phyloP scores from a whole-genome alignment of 2,113 vertebrate genomes.

The Ammodytes dubius region DNA sequence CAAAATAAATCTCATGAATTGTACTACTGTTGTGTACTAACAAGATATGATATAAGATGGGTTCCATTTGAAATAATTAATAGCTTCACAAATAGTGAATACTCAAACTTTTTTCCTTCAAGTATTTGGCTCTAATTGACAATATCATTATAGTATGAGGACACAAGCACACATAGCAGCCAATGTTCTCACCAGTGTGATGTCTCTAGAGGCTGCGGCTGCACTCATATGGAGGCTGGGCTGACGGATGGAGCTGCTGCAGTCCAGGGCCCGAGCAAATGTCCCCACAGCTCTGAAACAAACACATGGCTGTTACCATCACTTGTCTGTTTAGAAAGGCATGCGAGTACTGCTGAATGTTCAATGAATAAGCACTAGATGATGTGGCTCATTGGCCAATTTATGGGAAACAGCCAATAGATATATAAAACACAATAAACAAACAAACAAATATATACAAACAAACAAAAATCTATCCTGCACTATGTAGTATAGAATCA shows the following conservation, averaged over 20 bases:
- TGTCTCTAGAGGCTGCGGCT: conserved; percentile 93
- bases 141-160: background rate
- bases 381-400: conserved; percentile 8
- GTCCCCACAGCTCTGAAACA: conserved; percentile 92
- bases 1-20: background rate
- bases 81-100: background rate
- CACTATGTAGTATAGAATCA: background rate
- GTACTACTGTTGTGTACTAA: background rate
- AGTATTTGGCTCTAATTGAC: background rate
- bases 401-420: background rate
- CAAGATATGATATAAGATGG: background rate
- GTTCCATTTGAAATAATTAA: background rate
- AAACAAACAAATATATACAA: conserved; percentile 26
- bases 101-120: background rate
- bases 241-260: conserved; percentile 97
- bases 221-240: conserved; percentile 97
- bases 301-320: background rate
- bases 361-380: conserved; percentile 45
- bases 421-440: background rate
- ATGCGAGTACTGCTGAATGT: background rate
- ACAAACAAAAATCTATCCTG: background rate
- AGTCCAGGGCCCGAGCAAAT: conserved; percentile 93
- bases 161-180: background rate
- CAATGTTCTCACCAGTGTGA: conserved; percentile 90
- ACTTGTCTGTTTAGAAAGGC: background rate